These are phyloP conservation scores for Heliopora coerulea DNA, from an alignment of 92 coral and sea anemone genomes.

Conservation along the genomic window DNA sequence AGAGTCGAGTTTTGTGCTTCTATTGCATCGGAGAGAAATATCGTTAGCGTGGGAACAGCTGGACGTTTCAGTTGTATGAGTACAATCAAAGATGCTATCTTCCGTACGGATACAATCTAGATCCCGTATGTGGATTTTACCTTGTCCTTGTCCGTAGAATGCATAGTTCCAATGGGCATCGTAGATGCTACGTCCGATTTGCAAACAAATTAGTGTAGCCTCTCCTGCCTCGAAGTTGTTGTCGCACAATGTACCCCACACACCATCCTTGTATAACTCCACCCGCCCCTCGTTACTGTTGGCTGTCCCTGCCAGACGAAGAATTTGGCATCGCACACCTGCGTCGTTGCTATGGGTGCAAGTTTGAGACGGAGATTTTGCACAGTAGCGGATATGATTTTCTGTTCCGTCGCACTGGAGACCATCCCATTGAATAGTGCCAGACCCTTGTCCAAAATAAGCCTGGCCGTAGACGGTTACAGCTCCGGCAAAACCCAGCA, in stretches of 20 bases:
- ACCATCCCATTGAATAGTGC: constrained; percentile 60
- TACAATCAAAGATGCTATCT: constrained; percentile 3
- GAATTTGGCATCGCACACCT: constrained; percentile 59
- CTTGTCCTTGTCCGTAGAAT: neutral
- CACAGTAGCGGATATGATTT: constrained; percentile 51
- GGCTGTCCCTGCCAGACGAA: neutral
- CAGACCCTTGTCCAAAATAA: constrained; percentile 45
- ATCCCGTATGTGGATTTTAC: neutral
- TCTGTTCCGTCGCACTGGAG: constrained; percentile 64
- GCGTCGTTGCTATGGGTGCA: constrained; percentile 67
- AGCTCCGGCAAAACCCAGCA: constrained; percentile 72
- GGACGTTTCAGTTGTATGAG: neutral
- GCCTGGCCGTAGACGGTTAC: constrained; percentile 25
- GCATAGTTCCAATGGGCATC: neutral
- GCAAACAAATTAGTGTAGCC: neutral
- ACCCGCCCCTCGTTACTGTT: constrained; percentile 24
- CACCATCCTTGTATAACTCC: constrained; percentile 8
- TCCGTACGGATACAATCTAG: neutral
- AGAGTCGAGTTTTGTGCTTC: neutral
- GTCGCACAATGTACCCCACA: constrained; percentile 36
- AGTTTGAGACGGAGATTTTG: constrained; percentile 47
- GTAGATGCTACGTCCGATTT: neutral
- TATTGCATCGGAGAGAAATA: neutral
- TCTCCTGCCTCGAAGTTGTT: neutral
- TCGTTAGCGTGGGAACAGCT: constrained; percentile 3